Percentiles rank a stretch among this genome's conserved stretches.
Conservation (phyloP, 2,888 invertebrate species). For the Therioaphis trifolii region DNA sequence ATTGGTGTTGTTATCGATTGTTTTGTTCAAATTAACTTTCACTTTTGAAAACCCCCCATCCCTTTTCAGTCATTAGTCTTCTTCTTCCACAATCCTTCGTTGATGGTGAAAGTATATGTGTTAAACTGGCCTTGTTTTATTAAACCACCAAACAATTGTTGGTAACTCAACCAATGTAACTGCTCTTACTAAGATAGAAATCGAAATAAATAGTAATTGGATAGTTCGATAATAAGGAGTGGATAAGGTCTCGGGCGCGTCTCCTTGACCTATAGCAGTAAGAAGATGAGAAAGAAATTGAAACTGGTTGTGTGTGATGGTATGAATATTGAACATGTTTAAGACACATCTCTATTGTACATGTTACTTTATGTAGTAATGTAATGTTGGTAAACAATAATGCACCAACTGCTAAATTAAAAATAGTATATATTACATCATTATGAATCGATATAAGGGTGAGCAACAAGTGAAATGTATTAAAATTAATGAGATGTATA, state of each 20-base stretch:
- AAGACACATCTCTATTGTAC: background rate
- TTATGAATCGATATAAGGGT: no score
- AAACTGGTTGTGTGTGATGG: slow-evolving; percentile 56
- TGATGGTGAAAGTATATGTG: slow-evolving; percentile 46
- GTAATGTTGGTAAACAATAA: slow-evolving; percentile 2
- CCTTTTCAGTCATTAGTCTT: background rate
- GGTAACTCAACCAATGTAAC: slow-evolving; percentile 29
- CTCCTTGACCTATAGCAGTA: slow-evolving; percentile 52
- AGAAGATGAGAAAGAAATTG: slow-evolving; percentile 54
- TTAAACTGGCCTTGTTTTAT: slow-evolving; percentile 41
- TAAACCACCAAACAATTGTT: slow-evolving; percentile 7
- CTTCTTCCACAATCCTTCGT: slow-evolving; percentile 7
- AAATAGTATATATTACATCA: background rate
- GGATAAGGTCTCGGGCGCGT: slow-evolving; percentile 56
- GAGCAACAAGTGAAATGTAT: background rate
- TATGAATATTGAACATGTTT: slow-evolving; percentile 57
- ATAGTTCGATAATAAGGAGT: slow-evolving; percentile 50
- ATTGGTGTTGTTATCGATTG: no score
- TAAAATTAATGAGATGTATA: background rate
- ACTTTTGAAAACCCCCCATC: slow-evolving; percentile 18
- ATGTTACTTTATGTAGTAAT: background rate
- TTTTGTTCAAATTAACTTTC: slow-evolving; percentile 42
- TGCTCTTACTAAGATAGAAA: slow-evolving; percentile 47
- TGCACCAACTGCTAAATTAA: slow-evolving; percentile 7
- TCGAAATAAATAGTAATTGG: slow-evolving; percentile 37